Conservation (phyloP, 2,797 vertebrate species). For the Sebastes umbrosus region DNA sequence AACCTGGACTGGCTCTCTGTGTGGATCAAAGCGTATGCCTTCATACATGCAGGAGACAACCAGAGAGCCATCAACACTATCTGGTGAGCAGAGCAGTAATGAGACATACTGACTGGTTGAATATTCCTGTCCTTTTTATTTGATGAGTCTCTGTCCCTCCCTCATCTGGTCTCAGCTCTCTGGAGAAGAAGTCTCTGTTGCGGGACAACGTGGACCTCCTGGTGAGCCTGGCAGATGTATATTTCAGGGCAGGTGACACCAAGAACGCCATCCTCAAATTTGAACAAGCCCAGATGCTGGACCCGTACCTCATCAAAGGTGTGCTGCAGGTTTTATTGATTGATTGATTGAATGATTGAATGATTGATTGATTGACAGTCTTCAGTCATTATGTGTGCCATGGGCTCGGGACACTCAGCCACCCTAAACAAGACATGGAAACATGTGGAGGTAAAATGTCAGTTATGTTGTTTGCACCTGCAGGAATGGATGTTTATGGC, state of each 20-base stretch:
- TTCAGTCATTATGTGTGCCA: background rate
- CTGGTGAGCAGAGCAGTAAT: constrained; percentile 84
- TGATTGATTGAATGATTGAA: too few relatives aligned
- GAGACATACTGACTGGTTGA: too few relatives aligned
- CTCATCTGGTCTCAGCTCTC: constrained; percentile 81
- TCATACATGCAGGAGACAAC: constrained; percentile 96
- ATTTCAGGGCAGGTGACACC: constrained; percentile 96
- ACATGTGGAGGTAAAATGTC: background rate
- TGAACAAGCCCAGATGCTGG: constrained; percentile 98
- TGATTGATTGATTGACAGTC: too few relatives aligned
- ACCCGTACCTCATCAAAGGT: constrained; percentile 98
- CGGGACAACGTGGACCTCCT: constrained; percentile 96
- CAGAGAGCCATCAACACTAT: constrained; percentile 97
- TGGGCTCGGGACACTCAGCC: background rate
- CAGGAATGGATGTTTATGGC: constrained; percentile 99
- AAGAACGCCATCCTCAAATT: constrained; percentile 98
- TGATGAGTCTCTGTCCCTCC: background rate
- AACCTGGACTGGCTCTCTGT: constrained; percentile 98
- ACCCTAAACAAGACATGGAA: background rate
- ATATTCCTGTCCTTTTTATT: background rate
- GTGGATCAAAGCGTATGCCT: constrained; percentile 98
- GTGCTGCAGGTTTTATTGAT: background rate
- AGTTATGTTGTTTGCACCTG: background rate
- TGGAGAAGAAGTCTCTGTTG: constrained; percentile 97
- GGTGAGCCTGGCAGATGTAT: constrained; percentile 95